Conservation (phyloP, 2,888 invertebrate genomes). For the Muscina levida region DNA sequence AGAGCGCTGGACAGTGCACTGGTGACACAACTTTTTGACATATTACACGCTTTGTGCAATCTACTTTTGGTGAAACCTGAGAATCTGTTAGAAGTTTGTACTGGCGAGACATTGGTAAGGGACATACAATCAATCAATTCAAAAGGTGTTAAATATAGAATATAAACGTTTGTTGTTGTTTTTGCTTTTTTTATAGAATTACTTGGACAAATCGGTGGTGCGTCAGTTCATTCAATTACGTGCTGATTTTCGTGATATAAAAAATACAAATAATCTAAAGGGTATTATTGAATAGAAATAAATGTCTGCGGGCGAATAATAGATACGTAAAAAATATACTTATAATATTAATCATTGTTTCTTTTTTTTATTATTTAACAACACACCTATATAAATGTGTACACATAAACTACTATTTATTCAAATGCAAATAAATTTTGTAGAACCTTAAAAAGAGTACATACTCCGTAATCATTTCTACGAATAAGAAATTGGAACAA, state of each 20-base stretch:
- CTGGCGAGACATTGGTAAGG: slow-evolving; percentile 94
- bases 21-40: slow-evolving; percentile 94
- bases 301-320: background rate
- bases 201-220: slow-evolving; percentile 93
- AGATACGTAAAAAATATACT: background rate
- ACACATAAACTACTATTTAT: no score
- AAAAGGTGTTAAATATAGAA: background rate
- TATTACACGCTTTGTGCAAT: slow-evolving; percentile 97
- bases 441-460: background rate
- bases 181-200: slow-evolving; percentile 85
- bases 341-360: no score
- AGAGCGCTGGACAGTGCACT: slow-evolving; percentile 86
- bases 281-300: slow-evolving; percentile 80
- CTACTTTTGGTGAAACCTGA: slow-evolving; percentile 96
- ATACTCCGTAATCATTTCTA: background rate
- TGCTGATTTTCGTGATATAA: slow-evolving; percentile 94
- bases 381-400: no score
- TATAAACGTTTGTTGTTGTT: slow-evolving; percentile 76
- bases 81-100: slow-evolving; percentile 96
- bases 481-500: no score
- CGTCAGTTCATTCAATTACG: slow-evolving; percentile 96
- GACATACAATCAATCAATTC: background rate
- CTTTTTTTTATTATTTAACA: no score
- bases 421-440: background rate
- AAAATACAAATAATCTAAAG: slow-evolving; percentile 84